Conservation (phyloP, 1,140 invertebrate genomes). For the Formica selysi region DNA sequence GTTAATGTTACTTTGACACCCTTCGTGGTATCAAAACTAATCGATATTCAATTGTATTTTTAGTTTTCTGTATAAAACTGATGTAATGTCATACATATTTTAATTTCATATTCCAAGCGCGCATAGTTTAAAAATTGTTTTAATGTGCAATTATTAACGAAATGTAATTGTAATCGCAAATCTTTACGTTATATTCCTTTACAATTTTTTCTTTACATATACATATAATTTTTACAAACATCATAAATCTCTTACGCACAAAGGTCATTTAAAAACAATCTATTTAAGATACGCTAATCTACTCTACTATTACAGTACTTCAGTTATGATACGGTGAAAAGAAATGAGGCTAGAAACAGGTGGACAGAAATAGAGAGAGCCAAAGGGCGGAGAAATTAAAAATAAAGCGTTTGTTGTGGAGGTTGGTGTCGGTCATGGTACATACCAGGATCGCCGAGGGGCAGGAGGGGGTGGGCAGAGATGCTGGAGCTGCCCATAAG, state of each 20-base stretch:
- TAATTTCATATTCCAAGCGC: background rate
- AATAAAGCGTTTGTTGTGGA: constrained; percentile 78
- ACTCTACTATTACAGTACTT: constrained; percentile 79
- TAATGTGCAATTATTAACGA: background rate
- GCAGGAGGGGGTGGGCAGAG: constrained; percentile 94
- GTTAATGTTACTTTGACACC: background rate
- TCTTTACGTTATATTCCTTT: constrained; percentile 14
- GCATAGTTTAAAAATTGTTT: background rate
- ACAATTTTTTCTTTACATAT: constrained; percentile 35
- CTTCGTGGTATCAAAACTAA: constrained; percentile 13
- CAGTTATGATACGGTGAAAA: constrained; percentile 75
- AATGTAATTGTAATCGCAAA: constrained; percentile 11
- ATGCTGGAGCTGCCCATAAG: constrained; percentile 91
- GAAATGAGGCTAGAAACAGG: constrained; percentile 67
- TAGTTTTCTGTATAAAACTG: background rate
- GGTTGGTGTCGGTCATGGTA: constrained; percentile 86
- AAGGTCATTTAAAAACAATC: constrained; percentile 74
- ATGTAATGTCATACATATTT: background rate
- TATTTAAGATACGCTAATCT: constrained; percentile 79
- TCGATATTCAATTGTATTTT: background rate
- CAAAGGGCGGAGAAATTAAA: constrained; percentile 62
- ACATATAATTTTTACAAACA: constrained; percentile 37
- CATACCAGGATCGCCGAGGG: constrained; percentile 90
- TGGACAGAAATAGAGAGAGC: constrained; percentile 51
- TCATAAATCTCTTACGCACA: constrained; percentile 38